Evolutionary conservation across 2,113 vertebrate species (phyloP), one percentile per base, ranked within the genome.

Genomic region (Catagonus wagneri): DNA sequence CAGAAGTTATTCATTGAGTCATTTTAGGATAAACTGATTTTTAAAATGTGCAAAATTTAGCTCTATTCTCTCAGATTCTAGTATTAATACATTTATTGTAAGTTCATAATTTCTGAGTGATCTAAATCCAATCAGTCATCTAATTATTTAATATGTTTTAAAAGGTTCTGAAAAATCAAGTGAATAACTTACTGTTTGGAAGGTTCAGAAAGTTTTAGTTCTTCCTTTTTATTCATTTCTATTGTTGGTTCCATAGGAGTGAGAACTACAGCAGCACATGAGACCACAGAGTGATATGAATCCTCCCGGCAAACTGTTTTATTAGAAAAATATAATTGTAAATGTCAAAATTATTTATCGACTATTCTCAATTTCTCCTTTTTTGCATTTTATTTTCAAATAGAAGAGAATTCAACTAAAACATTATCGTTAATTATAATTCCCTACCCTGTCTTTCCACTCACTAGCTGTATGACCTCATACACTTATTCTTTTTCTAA

Each of bases 261-360:
- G 7, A 98, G 99, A 5, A 99, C 98, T 14, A 99, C 98, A 80
- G 99, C 99, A 92, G 99, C 98, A 98, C 99, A 99, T 0, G 99
- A 99, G 52, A 99, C 98, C 63, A 99, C 98, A 2, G 99, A 99
- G 78, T 99, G 99, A 97, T 99, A 99, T 0, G 99, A 99, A 98
- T 99, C 99, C 96, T 99, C 99, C 76, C 99, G 99, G 96, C 99
- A 99, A 95, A 99, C 99, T 99, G 98, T n/a, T 54, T 52, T 61
- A 81, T 93, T 23, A 94, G 76, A 89, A 97, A 98, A 90, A 93
- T 97, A 15, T 90, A 83, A 93, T 54, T 93, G 65, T 80, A 91
- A 75, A 93, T 66, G 65, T 89, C 83, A 96, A 80, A 93, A 86
- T 71, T 16, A 76, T 32, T 87, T 58, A 69, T 20, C 8, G 16